Conservation (phyloP, 2,888 invertebrate genomes). For the Emmelina monodactyla region DNA sequence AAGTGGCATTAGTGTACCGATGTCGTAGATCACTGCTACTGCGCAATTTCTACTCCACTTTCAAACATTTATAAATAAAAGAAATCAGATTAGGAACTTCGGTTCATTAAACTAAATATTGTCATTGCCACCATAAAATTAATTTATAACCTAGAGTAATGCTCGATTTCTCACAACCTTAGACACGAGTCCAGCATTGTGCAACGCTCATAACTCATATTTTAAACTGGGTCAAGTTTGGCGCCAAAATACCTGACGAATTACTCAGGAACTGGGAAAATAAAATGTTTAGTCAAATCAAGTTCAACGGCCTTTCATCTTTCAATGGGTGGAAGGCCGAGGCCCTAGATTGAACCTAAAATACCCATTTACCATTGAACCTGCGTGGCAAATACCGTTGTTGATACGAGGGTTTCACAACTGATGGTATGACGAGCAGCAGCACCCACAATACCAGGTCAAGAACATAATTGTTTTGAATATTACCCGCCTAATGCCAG, state of each 20-base stretch:
- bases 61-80: too few relatives aligned
- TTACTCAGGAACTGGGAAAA: slow-evolving; percentile 1
- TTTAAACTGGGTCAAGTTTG: slow-evolving; percentile 10
- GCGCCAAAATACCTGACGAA: not conserved
- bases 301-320: slow-evolving; percentile 11
- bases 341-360: slow-evolving; percentile 8
- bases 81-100: too few relatives aligned
- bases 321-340: slow-evolving; percentile 11
- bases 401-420: slow-evolving; percentile 11
- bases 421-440: slow-evolving; percentile 3
- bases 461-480: slow-evolving; percentile 19
- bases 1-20: too few relatives aligned
- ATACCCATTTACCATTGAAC: slow-evolving; percentile 16
- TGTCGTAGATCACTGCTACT: too few relatives aligned
- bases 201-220: slow-evolving; percentile 1
- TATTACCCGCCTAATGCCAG: not conserved
- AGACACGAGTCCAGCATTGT: not conserved
- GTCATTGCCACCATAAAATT: too few relatives aligned
- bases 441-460: slow-evolving; percentile 17
- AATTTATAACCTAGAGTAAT: too few relatives aligned
- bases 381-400: slow-evolving; percentile 5
- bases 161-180: too few relatives aligned
- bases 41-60: too few relatives aligned
- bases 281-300: slow-evolving; percentile 1
- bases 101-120: too few relatives aligned